These are phyloP conservation scores for Halictus ligatus DNA, from an alignment of 2,888 invertebrate species.

Conservation along the genomic window DNA sequence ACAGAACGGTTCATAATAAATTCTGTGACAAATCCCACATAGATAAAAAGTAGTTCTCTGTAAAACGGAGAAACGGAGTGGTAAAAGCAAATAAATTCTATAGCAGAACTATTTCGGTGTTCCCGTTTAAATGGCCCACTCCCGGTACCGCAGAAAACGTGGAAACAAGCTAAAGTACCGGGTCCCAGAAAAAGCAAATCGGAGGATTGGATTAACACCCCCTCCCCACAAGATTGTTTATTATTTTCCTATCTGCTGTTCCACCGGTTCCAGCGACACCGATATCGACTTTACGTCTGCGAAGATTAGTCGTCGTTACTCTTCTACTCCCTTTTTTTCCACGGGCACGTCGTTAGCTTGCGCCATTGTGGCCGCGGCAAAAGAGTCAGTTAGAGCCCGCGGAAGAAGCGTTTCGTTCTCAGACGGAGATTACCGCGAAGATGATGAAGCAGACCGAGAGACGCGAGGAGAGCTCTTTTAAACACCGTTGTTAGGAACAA, in stretches of 20 bases:
- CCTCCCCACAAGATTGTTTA: neutral
- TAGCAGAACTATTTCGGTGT: neutral
- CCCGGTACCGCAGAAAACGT: too few relatives aligned
- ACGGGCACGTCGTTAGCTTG: conserved; percentile 48
- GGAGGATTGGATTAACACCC: neutral
- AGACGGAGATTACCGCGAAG: conserved; percentile 51
- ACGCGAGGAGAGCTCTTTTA: conserved; percentile 30
- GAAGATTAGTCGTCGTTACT: conserved; percentile 10
- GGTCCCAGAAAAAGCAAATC: neutral
- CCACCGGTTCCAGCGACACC: neutral
- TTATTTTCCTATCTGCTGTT: neutral
- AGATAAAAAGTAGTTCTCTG: too few relatives aligned
- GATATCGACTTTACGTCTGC: neutral
- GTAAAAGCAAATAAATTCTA: neutral
- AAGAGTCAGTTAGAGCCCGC: conserved; percentile 33
- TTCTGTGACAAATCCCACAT: neutral
- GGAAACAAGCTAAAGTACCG: neutral
- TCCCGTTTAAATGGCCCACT: too few relatives aligned
- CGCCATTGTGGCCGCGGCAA: conserved; percentile 47
- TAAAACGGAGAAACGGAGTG: too few relatives aligned
- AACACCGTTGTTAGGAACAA: conserved; percentile 37
- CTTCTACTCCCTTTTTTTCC: conserved; percentile 28
- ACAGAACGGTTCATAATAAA: neutral
- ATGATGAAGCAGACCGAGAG: conserved; percentile 31
- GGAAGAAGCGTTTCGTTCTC: conserved; percentile 35